Percentiles rank a stretch among this genome's conserved stretches.
These are phyloP conservation scores for Sitobion miscanthi DNA, from an alignment of 1,140 invertebrate species.

Conservation along the genomic window DNA sequence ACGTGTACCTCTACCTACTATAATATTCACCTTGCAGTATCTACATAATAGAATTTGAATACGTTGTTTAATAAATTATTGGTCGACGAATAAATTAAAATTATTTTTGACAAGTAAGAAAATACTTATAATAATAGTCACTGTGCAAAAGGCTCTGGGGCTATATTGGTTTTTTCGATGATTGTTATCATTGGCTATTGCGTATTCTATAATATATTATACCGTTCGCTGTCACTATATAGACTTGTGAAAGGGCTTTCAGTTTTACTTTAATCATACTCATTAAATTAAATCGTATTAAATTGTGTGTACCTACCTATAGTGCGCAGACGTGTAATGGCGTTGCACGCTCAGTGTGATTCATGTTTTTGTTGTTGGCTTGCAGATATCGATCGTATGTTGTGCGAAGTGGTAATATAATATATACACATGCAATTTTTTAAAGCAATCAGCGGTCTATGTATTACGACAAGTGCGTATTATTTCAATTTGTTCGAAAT, in stretches of 20 bases:
- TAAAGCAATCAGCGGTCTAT: not conserved
- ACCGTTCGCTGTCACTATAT: not conserved
- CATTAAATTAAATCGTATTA: constrained; percentile 14
- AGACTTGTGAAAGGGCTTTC: constrained; percentile 4
- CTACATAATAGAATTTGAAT: not conserved
- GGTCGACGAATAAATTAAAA: not conserved
- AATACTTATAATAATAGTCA: constrained; percentile 18
- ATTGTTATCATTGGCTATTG: constrained; percentile 3
- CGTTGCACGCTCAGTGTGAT: not conserved
- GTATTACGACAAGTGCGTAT: not conserved
- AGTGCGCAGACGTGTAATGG: not conserved
- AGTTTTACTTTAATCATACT: constrained; percentile 10
- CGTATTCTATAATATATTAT: constrained; percentile 6
- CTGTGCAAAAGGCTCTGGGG: not conserved
- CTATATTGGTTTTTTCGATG: not conserved
- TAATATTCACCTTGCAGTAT: not conserved
- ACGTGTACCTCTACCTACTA: not conserved
- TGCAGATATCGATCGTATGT: not conserved
- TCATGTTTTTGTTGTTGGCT: not conserved
- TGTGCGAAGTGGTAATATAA: not conserved
- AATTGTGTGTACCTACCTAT: not conserved
- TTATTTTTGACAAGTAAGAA: not conserved
- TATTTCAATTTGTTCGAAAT: not conserved
- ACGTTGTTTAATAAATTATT: not conserved
- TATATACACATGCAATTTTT: not conserved